Evolutionary conservation across 1,140 invertebrate genomes (phyloP), one percentile per base, ranked within the genome.

Genomic region (Calosoma granatense): DNA sequence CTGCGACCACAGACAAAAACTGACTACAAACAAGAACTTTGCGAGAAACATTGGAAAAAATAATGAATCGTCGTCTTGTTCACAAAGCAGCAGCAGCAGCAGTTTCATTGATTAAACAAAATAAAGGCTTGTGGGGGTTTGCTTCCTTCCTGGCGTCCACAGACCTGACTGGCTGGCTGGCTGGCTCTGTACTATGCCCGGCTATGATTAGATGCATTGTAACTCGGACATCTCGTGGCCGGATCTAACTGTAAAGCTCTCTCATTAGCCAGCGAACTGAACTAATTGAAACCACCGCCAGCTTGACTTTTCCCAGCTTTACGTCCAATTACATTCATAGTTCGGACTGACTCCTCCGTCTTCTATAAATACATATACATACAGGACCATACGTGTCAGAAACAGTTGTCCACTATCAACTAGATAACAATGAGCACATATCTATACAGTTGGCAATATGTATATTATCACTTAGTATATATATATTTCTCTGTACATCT

Each of bases 221-320:
- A 47, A 47, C 41, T 17, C 6, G 41, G 41, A 47, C 41, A 47
- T 47, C 41, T 47, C 41, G 41, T 17, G 41, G 15, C 41, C 41
- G 41, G 41, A 47, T 47, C 41, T 17, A 6, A 47, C 41, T 11
- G 41, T 12, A 47, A 47, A 47, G 41, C 41, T 47, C 41, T 47
- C 41, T 47, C 41, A 47, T 47, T 47, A 47, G 41, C 41, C 41
- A 47, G 41, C 3, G 41, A 47, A 17, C 41, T 47, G 41, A 12
- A 47, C 41, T 47, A 47, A 47, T 47, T 47, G 41, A 47, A 47
- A 47, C 41, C n/a, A n/a, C n/a, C 41, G 15, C 41, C 41, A 47
- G 41, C 41, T 47, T 47, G 41, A 47, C 41, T 47, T 47, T 47
- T 47, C 41, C 41, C 41, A 47, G 41, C 41, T 47, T 47, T 47